These are phyloP conservation scores for Aurelia sp. DNA, from an alignment of 30 jellyfish, hydroid and myxozoan species.

Conservation along the genomic window DNA sequence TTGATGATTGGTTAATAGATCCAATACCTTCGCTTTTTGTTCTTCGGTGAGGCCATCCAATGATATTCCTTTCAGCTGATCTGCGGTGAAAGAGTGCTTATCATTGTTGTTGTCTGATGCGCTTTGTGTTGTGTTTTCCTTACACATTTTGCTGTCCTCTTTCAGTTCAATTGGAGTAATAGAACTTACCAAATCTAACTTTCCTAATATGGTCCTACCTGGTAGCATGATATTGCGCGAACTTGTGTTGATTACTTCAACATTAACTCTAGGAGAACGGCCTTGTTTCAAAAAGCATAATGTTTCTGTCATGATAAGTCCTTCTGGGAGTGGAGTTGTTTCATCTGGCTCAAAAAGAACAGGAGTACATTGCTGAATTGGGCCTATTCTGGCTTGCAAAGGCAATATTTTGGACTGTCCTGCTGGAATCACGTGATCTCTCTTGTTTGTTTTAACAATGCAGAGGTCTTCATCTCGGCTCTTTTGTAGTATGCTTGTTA, in stretches of 20 bases:
- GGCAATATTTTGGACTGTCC: neutral
- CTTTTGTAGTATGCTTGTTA: neutral
- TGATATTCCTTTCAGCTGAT: neutral
- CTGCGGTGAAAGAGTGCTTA: neutral
- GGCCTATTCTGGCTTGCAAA: conserved; percentile 5
- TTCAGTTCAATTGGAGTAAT: conserved; percentile 2
- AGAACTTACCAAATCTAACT: conserved; percentile 3
- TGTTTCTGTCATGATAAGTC: conserved; percentile 8
- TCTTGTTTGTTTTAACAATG: conserved; percentile 3
- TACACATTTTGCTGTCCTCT: neutral
- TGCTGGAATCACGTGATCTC: conserved; percentile 11
- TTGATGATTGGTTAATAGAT: neutral
- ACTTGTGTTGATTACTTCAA: conserved; percentile 4
- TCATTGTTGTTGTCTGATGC: conserved; percentile 8
- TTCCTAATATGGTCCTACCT: conserved; percentile 3
- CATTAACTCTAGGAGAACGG: neutral
- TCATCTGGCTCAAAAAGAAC: conserved; percentile 17
- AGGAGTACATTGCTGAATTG: conserved; percentile 7
- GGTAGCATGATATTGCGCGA: conserved; percentile 15
- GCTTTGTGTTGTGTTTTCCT: neutral
- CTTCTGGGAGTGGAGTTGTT: neutral
- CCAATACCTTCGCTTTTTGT: conserved; percentile 3
- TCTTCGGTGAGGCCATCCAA: conserved; percentile 12
- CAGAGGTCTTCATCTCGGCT: conserved; percentile 5
- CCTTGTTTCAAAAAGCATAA: neutral